phyloP scores from a whole-genome alignment of 1,140 invertebrate genomes.

The Sinella curviseta region DNA sequence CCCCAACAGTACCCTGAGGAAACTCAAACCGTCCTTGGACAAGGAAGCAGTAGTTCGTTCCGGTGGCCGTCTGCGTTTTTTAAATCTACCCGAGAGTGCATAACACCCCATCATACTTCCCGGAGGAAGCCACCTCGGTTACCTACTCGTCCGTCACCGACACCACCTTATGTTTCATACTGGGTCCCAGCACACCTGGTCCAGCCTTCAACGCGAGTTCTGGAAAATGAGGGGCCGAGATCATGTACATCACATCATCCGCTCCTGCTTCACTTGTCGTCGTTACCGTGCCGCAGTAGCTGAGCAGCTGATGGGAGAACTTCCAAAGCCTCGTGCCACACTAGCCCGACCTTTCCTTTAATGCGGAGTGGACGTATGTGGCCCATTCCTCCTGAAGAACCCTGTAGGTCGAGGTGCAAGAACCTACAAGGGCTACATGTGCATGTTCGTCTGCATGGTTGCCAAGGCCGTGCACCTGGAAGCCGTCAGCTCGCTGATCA shows the following conservation, averaged over 20 bases:
- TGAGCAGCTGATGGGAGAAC: neutral
- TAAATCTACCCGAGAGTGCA: too few relatives aligned
- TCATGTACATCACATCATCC: neutral
- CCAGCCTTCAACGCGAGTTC: neutral
- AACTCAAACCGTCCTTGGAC: too few relatives aligned
- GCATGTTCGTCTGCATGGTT: conserved; percentile 45
- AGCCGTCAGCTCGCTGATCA: conserved; percentile 35
- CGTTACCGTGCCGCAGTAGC: neutral
- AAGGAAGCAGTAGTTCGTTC: too few relatives aligned
- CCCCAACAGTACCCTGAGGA: too few relatives aligned
- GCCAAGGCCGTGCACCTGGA: conserved; percentile 50
- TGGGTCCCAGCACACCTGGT: neutral
- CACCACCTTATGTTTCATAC: neutral
- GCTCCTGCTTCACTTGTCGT: neutral
- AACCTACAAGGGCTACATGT: neutral
- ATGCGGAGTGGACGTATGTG: conserved; percentile 51
- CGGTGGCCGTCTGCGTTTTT: too few relatives aligned
- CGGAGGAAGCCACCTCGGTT: too few relatives aligned
- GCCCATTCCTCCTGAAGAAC: conserved; percentile 46
- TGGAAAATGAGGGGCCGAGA: neutral
- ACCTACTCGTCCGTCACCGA: neutral
- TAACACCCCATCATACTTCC: too few relatives aligned
- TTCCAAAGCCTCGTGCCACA: neutral
- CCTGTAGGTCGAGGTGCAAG: neutral
- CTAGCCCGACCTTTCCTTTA: neutral